Percentiles rank a stretch among this genome's conserved stretches.
These are phyloP conservation scores for Barypeithes pellucidus DNA, from an alignment of 2,888 invertebrate species.

Conservation along the genomic window DNA sequence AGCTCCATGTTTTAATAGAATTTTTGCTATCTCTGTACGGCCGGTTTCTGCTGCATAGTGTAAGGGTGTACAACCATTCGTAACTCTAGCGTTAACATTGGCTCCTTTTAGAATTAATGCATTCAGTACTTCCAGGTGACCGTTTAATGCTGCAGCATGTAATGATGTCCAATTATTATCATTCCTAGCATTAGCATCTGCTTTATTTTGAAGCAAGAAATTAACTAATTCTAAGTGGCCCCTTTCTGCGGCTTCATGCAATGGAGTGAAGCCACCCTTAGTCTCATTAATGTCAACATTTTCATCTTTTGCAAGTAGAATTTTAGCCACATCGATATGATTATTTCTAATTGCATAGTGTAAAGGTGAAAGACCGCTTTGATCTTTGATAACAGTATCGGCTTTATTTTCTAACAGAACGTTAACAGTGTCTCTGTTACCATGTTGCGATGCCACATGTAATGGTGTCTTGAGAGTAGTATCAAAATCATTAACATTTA, in stretches of 20 bases:
- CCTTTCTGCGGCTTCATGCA: slow-evolving; percentile 75
- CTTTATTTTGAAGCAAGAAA: slow-evolving; percentile 63
- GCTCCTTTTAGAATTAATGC: slow-evolving; percentile 27
- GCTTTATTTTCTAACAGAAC: too few relatives aligned
- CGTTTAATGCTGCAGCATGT: slow-evolving; percentile 31
- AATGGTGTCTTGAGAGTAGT: not conserved
- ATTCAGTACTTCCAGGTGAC: slow-evolving; percentile 21
- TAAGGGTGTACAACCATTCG: slow-evolving; percentile 29
- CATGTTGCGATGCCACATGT: slow-evolving; percentile 19
- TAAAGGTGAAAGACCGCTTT: slow-evolving; percentile 4
- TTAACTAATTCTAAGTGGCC: slow-evolving; percentile 68
- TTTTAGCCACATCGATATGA: slow-evolving; percentile 27
- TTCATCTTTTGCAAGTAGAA: slow-evolving; percentile 9
- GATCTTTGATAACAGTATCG: too few relatives aligned
- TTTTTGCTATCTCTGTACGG: slow-evolving; percentile 38
- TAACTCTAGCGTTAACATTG: slow-evolving; percentile 26
- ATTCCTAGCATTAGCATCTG: slow-evolving; percentile 70
- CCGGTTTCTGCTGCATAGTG: slow-evolving; percentile 22
- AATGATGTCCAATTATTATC: slow-evolving; percentile 25
- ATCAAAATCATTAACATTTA: slow-evolving; percentile 16
- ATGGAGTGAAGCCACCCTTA: not conserved
- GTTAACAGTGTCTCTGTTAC: not conserved
- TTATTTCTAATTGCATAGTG: slow-evolving; percentile 34
- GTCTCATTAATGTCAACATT: too few relatives aligned
- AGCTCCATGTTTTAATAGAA: slow-evolving; percentile 47